Evolutionary conservation across 2,797 vertebrate species (phyloP).

Genomic region (Hyperoplus immaculatus): DNA sequence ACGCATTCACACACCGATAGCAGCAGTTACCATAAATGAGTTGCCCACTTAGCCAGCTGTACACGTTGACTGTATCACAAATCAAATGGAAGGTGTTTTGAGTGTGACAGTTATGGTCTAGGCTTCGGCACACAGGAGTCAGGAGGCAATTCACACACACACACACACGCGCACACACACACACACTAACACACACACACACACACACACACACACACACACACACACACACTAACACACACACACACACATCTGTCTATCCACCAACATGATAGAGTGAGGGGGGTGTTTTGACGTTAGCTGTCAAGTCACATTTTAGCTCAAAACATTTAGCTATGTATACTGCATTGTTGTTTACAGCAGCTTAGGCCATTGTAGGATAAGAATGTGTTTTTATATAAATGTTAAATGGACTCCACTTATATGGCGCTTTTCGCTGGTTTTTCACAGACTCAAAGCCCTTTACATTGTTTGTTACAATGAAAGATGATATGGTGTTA

Average conservation of each 20-base stretch:
- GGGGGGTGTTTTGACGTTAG: not conserved
- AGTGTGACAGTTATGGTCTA: conserved; percentile 34
- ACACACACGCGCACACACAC: no score
- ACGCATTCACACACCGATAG: no score
- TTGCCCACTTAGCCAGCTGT: conserved; percentile 56
- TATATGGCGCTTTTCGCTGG: no score
- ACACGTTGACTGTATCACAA: conserved; percentile 45
- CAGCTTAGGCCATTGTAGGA: not conserved
- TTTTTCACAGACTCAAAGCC: no score
- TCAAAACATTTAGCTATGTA: conserved; percentile 11
- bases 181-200: no score
- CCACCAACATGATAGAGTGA: conserved; percentile 22
- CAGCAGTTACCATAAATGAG: conserved; percentile 27
- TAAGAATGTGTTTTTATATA: not conserved
- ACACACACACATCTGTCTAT: not conserved
- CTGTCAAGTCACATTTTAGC: conserved; percentile 9
- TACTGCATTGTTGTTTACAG: conserved; percentile 1
- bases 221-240: no score
- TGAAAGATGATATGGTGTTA: no score
- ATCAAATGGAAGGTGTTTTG: conserved; percentile 40
- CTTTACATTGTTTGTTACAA: no score
- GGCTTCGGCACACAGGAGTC: not conserved
- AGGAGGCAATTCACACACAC: no score
- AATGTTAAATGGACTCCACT: no score
- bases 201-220: no score